These are phyloP conservation scores for Recurvirostra avosetta DNA, from an alignment of 2,113 vertebrate species.

Conservation along the genomic window DNA sequence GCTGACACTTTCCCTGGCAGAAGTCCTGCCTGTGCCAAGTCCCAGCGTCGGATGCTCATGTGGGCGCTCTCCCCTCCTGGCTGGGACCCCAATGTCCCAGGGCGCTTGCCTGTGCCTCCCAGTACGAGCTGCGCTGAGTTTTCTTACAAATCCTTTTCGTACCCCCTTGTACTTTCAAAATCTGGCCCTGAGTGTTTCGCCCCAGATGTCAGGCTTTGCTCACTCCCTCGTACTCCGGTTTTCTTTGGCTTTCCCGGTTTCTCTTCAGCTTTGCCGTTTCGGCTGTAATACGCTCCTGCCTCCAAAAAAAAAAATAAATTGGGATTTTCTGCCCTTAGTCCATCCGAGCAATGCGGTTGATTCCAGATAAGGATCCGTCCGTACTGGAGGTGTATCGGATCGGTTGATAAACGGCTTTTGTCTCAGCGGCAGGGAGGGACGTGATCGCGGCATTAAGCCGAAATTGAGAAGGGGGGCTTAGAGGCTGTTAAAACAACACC, in stretches of 20 bases:
- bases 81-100: neutral
- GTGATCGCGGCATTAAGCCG: slow-evolving; percentile 25
- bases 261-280: neutral
- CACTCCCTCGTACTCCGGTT: neutral
- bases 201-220: neutral
- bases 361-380: slow-evolving; percentile 66
- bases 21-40: neutral
- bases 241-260: neutral
- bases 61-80: neutral
- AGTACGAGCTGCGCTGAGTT: neutral
- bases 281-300: neutral
- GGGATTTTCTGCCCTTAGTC: neutral
- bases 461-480: slow-evolving; percentile 54
- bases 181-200: neutral
- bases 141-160: neutral
- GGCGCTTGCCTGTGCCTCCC: neutral
- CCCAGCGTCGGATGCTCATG: rapidly evolving
- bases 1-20: neutral
- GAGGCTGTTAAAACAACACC: slow-evolving; percentile 49
- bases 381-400: slow-evolving; percentile 61
- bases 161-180: neutral
- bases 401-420: slow-evolving; percentile 75
- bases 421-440: slow-evolving; percentile 42
- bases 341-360: neutral
- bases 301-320: rapidly evolving